phyloP scores from a whole-genome alignment of 2,888 invertebrate species.

The Syrphus vitripennis region DNA sequence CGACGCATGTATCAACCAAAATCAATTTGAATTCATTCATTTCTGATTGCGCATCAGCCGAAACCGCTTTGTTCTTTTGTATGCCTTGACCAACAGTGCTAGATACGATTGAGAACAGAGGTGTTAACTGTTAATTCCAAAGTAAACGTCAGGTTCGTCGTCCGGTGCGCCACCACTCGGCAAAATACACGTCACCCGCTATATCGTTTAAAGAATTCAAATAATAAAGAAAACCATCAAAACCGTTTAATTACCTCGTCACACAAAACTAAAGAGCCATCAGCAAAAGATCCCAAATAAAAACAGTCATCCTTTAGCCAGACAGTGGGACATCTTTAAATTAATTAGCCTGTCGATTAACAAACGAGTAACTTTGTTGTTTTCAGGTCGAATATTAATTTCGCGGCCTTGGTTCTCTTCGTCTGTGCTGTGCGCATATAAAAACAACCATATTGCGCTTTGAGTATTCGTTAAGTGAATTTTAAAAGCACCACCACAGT shows the following conservation, averaged over 20 bases:
- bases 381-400: slow-evolving; percentile 56
- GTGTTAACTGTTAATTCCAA: background rate
- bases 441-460: background rate
- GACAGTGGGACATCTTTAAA: slow-evolving; percentile 33
- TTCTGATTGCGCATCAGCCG: slow-evolving; percentile 34
- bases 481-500: slow-evolving; percentile 64
- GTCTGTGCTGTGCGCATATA: background rate
- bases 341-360: slow-evolving; percentile 70
- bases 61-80: background rate
- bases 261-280: slow-evolving; percentile 27
- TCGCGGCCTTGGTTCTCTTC: slow-evolving; percentile 25
- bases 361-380: slow-evolving; percentile 24
- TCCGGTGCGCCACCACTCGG: too few relatives aligned
- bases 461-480: slow-evolving; percentile 60
- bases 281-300: slow-evolving; percentile 34
- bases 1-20: too few relatives aligned
- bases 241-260: slow-evolving; percentile 65
- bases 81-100: background rate
- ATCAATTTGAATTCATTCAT: slow-evolving; percentile 53
- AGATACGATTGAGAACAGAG: background rate
- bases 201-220: background rate
- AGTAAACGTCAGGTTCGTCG: background rate
- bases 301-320: background rate
- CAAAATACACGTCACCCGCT: background rate
- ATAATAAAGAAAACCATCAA: slow-evolving; percentile 31